Conservation (phyloP, 2,113 vertebrate species). For the Raphicerus campestris region DNA sequence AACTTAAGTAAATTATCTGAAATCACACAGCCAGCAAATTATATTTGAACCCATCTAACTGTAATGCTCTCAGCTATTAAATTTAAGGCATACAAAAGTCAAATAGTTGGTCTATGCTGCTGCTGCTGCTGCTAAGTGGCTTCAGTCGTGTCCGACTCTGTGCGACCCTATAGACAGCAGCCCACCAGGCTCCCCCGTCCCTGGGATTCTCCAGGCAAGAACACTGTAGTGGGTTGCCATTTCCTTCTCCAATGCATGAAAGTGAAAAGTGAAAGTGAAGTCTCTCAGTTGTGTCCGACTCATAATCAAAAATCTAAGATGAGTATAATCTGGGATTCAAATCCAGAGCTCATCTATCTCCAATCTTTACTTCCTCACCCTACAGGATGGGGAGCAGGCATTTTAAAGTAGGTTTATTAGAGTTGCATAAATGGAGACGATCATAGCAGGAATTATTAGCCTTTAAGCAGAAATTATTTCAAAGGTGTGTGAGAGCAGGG, state of each 20-base stretch:
- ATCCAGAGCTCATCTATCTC: background rate
- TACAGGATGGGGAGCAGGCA: background rate
- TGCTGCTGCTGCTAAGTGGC: too few species aligned
- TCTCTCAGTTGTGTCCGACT: too few species aligned
- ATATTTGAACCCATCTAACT: background rate
- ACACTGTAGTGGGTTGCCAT: too few species aligned
- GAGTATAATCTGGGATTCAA: background rate
- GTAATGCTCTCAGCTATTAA: background rate
- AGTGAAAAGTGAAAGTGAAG: too few species aligned
- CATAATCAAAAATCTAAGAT: background rate
- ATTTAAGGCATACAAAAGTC: background rate
- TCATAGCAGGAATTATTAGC: background rate
- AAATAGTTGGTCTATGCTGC: background rate
- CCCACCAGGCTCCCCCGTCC: too few species aligned
- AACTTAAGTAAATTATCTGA: background rate
- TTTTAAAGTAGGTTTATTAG: background rate
- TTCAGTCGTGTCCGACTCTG: too few species aligned
- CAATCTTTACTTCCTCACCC: background rate
- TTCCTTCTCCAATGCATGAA: too few species aligned
- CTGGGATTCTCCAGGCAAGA: too few species aligned
- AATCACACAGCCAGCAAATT: background rate
- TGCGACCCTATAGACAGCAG: too few species aligned
- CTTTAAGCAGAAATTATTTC: conserved; percentile 20
- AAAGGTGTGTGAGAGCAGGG: background rate
- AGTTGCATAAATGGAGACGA: background rate